These are phyloP conservation scores for Alloplasta piceator DNA, from an alignment of 2,888 invertebrate species.

Conservation along the genomic window DNA sequence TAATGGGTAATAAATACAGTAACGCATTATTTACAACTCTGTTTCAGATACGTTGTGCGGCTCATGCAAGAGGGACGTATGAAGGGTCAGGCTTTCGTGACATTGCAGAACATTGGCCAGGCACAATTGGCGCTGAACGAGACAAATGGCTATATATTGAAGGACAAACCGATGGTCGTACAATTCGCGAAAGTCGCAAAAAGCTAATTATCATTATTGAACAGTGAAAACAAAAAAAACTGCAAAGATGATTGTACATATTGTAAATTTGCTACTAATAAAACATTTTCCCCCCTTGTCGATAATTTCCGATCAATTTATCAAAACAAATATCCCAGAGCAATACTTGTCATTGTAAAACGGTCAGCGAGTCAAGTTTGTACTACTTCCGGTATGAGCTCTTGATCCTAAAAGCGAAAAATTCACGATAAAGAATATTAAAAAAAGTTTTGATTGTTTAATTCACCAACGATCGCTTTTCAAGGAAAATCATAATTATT, in stretches of 20 bases:
- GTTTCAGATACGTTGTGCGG: conserved; percentile 87
- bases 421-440: too few species aligned
- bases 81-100: conserved; percentile 98
- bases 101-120: conserved; percentile 88
- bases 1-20: too few species aligned
- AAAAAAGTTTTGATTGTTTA: too few species aligned
- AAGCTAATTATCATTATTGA: conserved; percentile 60
- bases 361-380: too few species aligned
- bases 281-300: conserved; percentile 4
- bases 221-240: conserved; percentile 6
- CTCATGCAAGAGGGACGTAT: conserved; percentile 97
- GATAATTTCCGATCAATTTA: not conserved
- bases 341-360: too few species aligned
- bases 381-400: too few species aligned
- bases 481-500: too few species aligned
- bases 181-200: conserved; percentile 88
- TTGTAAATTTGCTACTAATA: conserved; percentile 54
- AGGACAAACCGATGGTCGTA: conserved; percentile 96
- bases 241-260: conserved; percentile 46
- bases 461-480: too few species aligned
- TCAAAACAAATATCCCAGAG: too few species aligned
- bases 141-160: conserved; percentile 94
- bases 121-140: conserved; percentile 91
- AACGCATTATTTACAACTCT: too few species aligned
- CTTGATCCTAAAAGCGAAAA: too few species aligned